These are phyloP conservation scores for Cyrtodaria siliqua DNA, from an alignment of 2,888 invertebrate genomes.

Conservation along the genomic window DNA sequence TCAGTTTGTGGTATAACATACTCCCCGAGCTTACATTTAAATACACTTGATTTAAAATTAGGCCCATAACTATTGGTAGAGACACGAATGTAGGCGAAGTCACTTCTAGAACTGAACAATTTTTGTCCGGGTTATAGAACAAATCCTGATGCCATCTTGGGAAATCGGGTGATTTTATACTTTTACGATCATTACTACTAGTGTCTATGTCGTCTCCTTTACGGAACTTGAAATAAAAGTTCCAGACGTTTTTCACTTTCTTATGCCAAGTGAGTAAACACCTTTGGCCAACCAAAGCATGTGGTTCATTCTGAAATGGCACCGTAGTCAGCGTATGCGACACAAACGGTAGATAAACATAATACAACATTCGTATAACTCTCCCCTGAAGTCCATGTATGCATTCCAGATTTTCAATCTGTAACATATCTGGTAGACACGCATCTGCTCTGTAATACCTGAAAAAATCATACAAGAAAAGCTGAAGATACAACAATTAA, in stretches of 20 bases:
- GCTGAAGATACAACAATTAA: too few species aligned
- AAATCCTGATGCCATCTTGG: constrained; percentile 88
- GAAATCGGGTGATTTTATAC: constrained; percentile 82
- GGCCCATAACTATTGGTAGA: constrained; percentile 83
- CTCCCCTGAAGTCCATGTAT: constrained; percentile 87
- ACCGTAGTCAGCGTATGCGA: constrained; percentile 84
- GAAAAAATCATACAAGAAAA: constrained; percentile 56
- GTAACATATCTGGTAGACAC: constrained; percentile 89
- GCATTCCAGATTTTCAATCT: constrained; percentile 89
- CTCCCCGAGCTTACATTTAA: constrained; percentile 81
- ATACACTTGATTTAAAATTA: constrained; percentile 80
- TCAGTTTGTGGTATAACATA: constrained; percentile 84
- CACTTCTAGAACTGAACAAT: constrained; percentile 85
- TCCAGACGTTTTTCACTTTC: constrained; percentile 86
- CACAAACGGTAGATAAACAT: constrained; percentile 88
- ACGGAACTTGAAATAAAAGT: constrained; percentile 89
- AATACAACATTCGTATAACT: constrained; percentile 89
- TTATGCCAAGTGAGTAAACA: constrained; percentile 89
- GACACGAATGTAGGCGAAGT: constrained; percentile 80
- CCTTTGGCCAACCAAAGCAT: constrained; percentile 87
- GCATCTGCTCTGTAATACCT: constrained; percentile 88
- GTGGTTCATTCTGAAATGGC: constrained; percentile 86
- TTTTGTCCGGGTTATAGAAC: constrained; percentile 89
- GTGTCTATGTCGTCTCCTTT: constrained; percentile 63
- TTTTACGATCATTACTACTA: constrained; percentile 45